A percentile compares a stretch with the other conserved stretches of the same genome.
These are phyloP conservation scores for Vipera latastei DNA, from an alignment of 2,797 vertebrate genomes.

Conservation along the genomic window DNA sequence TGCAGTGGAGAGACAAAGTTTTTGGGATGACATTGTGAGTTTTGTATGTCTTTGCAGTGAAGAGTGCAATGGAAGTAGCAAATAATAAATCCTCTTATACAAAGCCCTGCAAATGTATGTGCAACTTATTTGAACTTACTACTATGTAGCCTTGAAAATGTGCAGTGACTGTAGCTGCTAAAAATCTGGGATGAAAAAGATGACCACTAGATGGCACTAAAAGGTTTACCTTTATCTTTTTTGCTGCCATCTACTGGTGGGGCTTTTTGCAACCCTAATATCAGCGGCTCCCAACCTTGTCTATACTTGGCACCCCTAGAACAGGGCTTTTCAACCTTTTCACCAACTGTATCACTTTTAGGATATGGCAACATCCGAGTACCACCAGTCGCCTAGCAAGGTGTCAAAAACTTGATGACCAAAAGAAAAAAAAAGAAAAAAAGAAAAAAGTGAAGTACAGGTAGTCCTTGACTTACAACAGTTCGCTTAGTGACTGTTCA, in stretches of 20 bases:
- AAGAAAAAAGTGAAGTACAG: too few relatives aligned
- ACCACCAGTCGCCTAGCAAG: too few relatives aligned
- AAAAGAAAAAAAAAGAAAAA: too few relatives aligned
- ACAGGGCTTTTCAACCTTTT: too few relatives aligned
- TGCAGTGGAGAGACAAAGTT: not conserved
- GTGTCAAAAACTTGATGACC: too few relatives aligned
- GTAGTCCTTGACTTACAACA: too few relatives aligned
- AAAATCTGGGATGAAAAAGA: not conserved
- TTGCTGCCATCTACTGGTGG: not conserved
- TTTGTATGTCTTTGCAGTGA: conserved; percentile 9
- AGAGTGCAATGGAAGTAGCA: not conserved
- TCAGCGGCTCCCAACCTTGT: too few relatives aligned
- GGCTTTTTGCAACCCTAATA: not conserved
- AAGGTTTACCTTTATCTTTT: not conserved
- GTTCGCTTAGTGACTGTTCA: too few relatives aligned
- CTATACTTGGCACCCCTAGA: too few relatives aligned
- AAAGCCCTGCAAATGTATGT: not conserved
- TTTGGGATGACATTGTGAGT: not conserved
- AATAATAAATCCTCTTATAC: conserved; percentile 9
- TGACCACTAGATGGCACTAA: not conserved
- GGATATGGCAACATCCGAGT: too few relatives aligned
- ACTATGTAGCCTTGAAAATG: not conserved
- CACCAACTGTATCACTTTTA: too few relatives aligned
- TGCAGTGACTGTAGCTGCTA: not conserved
- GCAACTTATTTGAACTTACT: not conserved